A percentile compares a stretch with the other conserved stretches of the same genome.
Conservation (phyloP, 2,888 invertebrate species). For the Mythimna lalbum region DNA sequence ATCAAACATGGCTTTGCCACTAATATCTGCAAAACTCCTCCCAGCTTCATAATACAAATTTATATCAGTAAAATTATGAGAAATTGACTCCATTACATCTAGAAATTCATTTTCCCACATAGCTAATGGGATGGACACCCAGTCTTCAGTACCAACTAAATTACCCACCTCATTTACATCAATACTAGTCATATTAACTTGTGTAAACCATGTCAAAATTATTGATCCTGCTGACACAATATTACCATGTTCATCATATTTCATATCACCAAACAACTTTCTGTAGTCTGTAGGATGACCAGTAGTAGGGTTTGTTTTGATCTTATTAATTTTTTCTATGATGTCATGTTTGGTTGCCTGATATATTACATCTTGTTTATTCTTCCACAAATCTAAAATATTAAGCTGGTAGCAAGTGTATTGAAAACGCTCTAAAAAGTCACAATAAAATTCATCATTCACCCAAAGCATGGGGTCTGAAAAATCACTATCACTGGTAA, state of each 20-base stretch:
- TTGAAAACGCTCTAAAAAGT: conserved; percentile 91
- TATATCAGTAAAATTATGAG: conserved; percentile 76
- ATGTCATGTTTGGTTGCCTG: conserved; percentile 91
- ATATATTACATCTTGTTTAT: conserved; percentile 87
- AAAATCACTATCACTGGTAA: conserved; percentile 73
- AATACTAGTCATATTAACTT: conserved; percentile 92
- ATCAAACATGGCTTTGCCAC: conserved; percentile 93
- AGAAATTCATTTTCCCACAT: conserved; percentile 92
- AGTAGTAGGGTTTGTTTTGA: conserved; percentile 91
- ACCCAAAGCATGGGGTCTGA: conserved; percentile 91
- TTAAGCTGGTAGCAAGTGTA: conserved; percentile 92
- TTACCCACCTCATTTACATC: conserved; percentile 93
- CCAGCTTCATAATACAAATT: conserved; percentile 91
- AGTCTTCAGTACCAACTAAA: conserved; percentile 94
- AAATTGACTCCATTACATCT: conserved; percentile 80
- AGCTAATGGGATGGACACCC: conserved; percentile 91
- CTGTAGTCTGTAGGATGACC: conserved; percentile 92
- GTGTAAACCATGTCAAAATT: conserved; percentile 91
- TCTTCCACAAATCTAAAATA: conserved; percentile 93
- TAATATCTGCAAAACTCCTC: conserved; percentile 94
- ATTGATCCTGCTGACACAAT: conserved; percentile 92
- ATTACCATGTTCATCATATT: conserved; percentile 90
- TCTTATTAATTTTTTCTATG: conserved; percentile 90
- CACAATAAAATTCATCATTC: conserved; percentile 91
- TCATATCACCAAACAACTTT: conserved; percentile 91